Percentiles rank a stretch among this genome's conserved stretches.
phyloP scores from a whole-genome alignment of 2,888 invertebrate species.

The Caprella mutica region DNA sequence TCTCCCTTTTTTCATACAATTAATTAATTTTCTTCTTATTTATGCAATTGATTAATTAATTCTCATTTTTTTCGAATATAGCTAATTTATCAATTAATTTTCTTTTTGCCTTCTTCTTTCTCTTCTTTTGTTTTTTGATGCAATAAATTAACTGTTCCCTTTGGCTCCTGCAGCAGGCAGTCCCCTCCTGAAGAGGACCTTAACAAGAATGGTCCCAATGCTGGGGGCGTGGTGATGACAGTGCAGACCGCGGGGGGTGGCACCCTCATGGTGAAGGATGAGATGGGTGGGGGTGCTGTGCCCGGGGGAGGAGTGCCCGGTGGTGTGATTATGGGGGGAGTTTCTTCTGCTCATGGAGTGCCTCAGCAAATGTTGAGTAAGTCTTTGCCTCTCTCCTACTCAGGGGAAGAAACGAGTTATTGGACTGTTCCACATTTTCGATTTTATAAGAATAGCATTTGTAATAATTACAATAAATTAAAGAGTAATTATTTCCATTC shows the following conservation, averaged over 20 bases:
- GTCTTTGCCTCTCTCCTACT: no score
- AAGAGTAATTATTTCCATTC: no score
- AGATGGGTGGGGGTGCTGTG: constrained; percentile 41
- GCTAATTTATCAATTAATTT: no score
- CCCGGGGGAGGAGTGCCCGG: constrained; percentile 9
- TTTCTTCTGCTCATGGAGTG: not conserved
- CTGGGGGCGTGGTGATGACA: no score
- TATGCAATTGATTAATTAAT: not conserved
- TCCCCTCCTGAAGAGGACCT: constrained; percentile 79
- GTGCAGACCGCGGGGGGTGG: constrained; percentile 14
- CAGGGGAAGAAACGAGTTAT: no score
- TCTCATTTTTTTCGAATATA: not conserved
- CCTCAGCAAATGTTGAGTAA: constrained; percentile 8
- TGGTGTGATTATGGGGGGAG: constrained; percentile 13
- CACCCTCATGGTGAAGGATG: constrained; percentile 40
- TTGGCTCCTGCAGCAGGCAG: constrained; percentile 70
- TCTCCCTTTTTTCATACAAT: no score
- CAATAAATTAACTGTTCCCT: constrained; percentile 61
- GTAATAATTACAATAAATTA: no score
- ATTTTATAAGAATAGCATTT: no score
- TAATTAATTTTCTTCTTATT: no score
- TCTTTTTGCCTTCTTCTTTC: not conserved
- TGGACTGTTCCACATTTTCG: no score
- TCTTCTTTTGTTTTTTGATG: constrained; percentile 10
- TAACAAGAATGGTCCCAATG: constrained; percentile 45